A percentile compares a stretch with the other conserved stretches of the same genome.
Evolutionary conservation across 92 coral and sea anemone species (phyloP).

Genomic region (Phymanthus crucifer): DNA sequence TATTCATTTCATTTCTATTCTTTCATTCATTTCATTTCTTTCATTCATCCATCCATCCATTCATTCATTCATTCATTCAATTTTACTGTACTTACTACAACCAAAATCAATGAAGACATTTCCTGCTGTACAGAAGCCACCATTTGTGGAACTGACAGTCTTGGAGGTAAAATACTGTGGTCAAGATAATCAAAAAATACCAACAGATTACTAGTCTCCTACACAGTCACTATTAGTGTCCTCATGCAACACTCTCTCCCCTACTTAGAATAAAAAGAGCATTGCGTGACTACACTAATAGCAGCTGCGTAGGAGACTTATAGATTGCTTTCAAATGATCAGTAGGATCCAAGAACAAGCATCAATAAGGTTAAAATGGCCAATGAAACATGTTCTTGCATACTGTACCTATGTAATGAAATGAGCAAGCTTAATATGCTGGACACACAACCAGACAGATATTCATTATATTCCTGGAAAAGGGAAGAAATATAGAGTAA

Average conservation of each 20-base stretch:
- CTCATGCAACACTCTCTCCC: background rate
- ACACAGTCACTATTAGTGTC: no score
- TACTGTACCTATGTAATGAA: constrained; percentile 70
- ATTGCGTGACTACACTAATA: no score
- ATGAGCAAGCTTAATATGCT: constrained; percentile 53
- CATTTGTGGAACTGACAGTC: constrained; percentile 47
- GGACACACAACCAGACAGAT: constrained; percentile 42
- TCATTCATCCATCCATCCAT: background rate
- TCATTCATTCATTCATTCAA: background rate
- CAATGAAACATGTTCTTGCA: background rate
- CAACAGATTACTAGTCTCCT: background rate
- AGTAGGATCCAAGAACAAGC: no score
- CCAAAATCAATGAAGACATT: constrained; percentile 57
- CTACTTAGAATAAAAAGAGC: no score
- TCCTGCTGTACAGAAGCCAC: constrained; percentile 34
- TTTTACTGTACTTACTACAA: constrained; percentile 53
- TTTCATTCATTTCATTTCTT: background rate
- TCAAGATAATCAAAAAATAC: background rate
- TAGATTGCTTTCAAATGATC: no score
- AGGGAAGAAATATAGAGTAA: background rate
- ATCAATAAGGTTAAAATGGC: background rate
- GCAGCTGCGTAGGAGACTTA: no score
- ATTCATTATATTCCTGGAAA: constrained; percentile 68
- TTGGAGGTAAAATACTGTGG: constrained; percentile 62
- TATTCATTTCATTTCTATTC: background rate